Evolutionary conservation across 30 jellyfish, hydroid and myxozoan genomes (phyloP), one percentile per base, ranked within the genome.

Genomic region (Aurelia sp.): DNA sequence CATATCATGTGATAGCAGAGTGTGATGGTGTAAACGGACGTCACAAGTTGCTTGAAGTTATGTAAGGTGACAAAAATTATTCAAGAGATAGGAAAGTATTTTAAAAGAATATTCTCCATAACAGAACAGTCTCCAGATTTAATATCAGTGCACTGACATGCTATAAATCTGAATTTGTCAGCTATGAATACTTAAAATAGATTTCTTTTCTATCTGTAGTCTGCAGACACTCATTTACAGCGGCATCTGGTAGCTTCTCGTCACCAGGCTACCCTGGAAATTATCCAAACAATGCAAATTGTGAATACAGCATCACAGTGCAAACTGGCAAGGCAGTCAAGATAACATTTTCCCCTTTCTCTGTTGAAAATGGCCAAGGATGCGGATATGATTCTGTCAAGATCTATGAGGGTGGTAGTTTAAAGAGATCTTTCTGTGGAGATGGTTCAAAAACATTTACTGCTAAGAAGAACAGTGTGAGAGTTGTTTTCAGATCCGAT

Each of bases 171-270:
- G 4, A 18, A 20, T 17, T 20, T 63, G 7, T 18, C 74, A 4
- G 51, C 10, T 4, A 40, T 40, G 3, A 5, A 20, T 2, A 9
- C 30, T 63, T 27, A 2, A 16, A 17, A 21, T n/a, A 33, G 11
- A 24, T 76, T 19, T n/a, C 17, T 20, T 8, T 76, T 13, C 55
- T 11, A 27, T 47, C 60, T 21, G 8, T 21, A 64, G 75, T 17
- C 33, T 64, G 75, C 75, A 38, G 40, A 21, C 75, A 64, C 33
- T 64, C 75, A 44, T 64, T 16, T 64, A 64, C 74, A 11, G 35
- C 68, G 18, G 44, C 82, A 18, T 19, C 19, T 72, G 82, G 67
- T 48, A 31, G 72, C 18, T 72, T 72, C 35, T 19, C 82, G 17
- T 51, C 64, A 18, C 64, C 64, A 0, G 48, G 30, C 8, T 40